Conservation (phyloP, 2,113 vertebrate species). For the Noturus placidus region DNA sequence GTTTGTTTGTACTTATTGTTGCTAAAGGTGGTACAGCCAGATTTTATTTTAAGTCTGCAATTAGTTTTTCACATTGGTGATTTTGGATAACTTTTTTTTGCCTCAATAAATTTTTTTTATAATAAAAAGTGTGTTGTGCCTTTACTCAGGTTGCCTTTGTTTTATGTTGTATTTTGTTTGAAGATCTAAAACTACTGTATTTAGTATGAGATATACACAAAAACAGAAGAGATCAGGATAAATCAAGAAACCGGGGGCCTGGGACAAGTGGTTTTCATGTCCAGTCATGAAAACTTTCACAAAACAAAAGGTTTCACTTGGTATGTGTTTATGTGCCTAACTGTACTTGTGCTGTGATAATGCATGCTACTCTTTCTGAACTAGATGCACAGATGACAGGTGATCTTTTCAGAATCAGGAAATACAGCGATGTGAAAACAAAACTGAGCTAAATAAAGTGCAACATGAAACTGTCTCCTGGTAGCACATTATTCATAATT, state of each 20-base stretch:
- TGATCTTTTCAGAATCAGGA: not conserved
- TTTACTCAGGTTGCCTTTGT: no score
- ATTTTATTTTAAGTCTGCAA: no score
- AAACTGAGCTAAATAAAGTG: constrained; percentile 7
- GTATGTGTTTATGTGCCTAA: not conserved
- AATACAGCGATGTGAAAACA: not conserved
- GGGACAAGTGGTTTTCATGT: not conserved
- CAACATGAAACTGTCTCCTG: not conserved
- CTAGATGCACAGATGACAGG: not conserved
- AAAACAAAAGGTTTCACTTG: not conserved
- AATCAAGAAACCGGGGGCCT: no score
- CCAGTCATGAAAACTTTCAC: not conserved
- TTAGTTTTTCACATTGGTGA: no score
- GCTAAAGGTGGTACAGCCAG: no score
- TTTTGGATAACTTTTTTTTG: no score
- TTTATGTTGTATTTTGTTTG: no score
- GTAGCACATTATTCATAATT: not conserved
- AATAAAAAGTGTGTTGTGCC: no score
- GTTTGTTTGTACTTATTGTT: no score
- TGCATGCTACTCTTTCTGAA: not conserved
- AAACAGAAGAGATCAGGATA: not conserved
- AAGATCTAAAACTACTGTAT: no score
- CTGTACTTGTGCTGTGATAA: not conserved
- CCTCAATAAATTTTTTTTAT: no score
- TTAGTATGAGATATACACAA: no score